Evolutionary conservation across 1,140 invertebrate species (phyloP).

Genomic region (Bradynema listronoti): DNA sequence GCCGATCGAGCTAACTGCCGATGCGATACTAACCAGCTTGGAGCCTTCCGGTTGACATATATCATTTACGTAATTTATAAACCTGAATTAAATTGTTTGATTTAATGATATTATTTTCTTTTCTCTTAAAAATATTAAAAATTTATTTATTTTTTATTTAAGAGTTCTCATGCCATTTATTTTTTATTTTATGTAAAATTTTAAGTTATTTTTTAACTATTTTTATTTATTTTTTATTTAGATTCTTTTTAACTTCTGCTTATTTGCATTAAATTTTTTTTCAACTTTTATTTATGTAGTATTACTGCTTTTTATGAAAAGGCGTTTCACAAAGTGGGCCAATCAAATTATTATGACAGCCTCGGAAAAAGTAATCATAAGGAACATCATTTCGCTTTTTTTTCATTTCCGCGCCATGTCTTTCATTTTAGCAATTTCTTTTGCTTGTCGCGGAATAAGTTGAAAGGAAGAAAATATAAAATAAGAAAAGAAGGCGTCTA

Average conservation of each 20-base stretch:
- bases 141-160: too few species aligned
- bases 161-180: too few species aligned
- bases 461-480: too few species aligned
- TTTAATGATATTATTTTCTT: background rate
- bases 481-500: too few species aligned
- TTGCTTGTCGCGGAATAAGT: too few species aligned
- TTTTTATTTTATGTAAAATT: too few species aligned
- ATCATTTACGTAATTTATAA: slow-evolving; percentile 31
- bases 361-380: slow-evolving; percentile 18
- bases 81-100: slow-evolving; percentile 16
- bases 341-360: slow-evolving; percentile 37
- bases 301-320: background rate
- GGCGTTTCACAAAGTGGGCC: slow-evolving; percentile 25
- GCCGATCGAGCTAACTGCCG: slow-evolving; percentile 4
- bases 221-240: too few species aligned
- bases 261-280: too few species aligned
- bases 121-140: background rate
- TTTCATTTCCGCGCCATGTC: too few species aligned
- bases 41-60: slow-evolving; percentile 20
- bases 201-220: too few species aligned
- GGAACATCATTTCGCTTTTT: slow-evolving; percentile 7
- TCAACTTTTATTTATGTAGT: background rate
- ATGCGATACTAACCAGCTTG: background rate
- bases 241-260: too few species aligned
- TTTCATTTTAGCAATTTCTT: too few species aligned